Conservation (phyloP, 1,140 invertebrate genomes). For the Trachymyrmex septentrionalis region DNA sequence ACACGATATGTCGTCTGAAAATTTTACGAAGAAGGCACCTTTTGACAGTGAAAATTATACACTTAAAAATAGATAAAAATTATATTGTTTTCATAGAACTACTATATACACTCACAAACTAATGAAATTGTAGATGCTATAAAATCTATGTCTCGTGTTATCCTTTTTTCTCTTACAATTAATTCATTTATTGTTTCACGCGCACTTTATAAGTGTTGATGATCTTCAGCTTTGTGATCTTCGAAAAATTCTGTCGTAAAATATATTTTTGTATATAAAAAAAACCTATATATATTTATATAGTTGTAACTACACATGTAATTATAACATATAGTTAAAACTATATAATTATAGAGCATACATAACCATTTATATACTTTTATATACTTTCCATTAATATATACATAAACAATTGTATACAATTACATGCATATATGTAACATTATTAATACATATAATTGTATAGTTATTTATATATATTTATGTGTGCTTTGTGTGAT, state of each 20-base stretch:
- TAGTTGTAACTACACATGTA: constrained; percentile 10
- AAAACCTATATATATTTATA: not conserved
- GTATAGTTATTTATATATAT: constrained; percentile 46
- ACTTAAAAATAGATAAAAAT: constrained; percentile 85
- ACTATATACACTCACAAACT: constrained; percentile 84
- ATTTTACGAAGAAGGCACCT: constrained; percentile 81
- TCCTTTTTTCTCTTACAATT: constrained; percentile 44
- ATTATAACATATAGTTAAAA: constrained; percentile 32
- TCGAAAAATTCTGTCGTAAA: constrained; percentile 68
- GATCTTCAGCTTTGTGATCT: constrained; percentile 25
- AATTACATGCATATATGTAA: not conserved
- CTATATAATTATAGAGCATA: not conserved
- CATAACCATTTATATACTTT: constrained; percentile 16
- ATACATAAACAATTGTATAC: too few species aligned
- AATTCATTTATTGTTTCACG: constrained; percentile 24
- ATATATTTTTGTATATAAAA: constrained; percentile 34
- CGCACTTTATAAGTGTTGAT: constrained; percentile 74
- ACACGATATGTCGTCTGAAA: constrained; percentile 66
- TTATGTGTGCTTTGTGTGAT: constrained; percentile 42
- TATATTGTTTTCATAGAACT: constrained; percentile 82
- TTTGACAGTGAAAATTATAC: constrained; percentile 78
- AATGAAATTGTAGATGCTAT: constrained; percentile 75
- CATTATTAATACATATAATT: constrained; percentile 10
- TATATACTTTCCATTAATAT: not conserved
- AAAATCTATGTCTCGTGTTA: constrained; percentile 66